Evolutionary conservation across 2,113 vertebrate genomes (phyloP).

Genomic region (Myiagra hebetior): DNA sequence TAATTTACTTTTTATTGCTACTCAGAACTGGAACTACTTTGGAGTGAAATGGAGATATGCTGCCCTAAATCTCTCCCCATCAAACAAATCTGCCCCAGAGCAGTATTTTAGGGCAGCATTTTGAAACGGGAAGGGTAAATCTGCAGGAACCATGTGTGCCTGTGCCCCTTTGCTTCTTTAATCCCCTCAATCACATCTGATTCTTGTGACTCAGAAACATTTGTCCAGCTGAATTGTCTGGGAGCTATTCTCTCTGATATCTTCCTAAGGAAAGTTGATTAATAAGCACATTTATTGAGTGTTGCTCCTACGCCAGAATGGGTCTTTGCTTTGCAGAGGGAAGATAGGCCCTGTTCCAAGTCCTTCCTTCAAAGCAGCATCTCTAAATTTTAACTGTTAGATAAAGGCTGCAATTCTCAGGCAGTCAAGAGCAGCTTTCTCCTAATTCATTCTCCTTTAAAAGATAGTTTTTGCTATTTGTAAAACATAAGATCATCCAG

Average conservation of each 20-base stretch:
- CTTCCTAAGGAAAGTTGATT: conserved; percentile 17
- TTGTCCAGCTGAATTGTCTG: not conserved
- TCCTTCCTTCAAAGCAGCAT: not conserved
- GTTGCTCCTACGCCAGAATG: not conserved
- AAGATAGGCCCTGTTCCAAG: conserved; percentile 34
- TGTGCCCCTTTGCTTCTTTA: not conserved
- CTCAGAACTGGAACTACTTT: conserved; percentile 20
- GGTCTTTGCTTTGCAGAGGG: not conserved
- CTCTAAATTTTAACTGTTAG: not conserved
- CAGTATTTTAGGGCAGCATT: not conserved
- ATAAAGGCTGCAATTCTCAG: not conserved
- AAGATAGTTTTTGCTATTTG: not conserved
- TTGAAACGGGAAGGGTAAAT: not conserved
- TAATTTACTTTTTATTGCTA: conserved; percentile 60
- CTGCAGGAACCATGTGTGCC: not conserved
- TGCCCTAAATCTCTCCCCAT: conserved; percentile 18
- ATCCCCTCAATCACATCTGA: not conserved
- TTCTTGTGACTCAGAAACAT: not conserved
- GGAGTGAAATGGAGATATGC: not conserved
- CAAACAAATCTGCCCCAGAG: conserved; percentile 3
- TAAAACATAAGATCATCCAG: not conserved
- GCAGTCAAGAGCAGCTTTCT: not conserved
- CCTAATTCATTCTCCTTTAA: not conserved
- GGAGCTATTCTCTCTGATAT: not conserved
- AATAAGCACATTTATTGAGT: conserved; percentile 18